Evolutionary conservation across 2,797 vertebrate genomes (phyloP), one percentile per base, ranked within the genome.

Genomic region (Cygnus olor): DNA sequence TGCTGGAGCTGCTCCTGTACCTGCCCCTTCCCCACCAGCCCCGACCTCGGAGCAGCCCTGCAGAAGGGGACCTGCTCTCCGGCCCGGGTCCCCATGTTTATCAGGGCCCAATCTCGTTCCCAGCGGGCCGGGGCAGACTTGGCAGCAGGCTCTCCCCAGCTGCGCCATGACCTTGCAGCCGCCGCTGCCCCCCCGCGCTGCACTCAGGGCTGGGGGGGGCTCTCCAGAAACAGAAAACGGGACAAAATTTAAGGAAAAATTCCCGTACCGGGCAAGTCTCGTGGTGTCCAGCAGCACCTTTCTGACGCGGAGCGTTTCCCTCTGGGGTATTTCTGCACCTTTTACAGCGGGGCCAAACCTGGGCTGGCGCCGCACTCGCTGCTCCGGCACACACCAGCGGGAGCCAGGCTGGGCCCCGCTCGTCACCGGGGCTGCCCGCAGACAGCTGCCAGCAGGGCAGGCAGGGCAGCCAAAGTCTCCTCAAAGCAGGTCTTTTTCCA

Each of bases 91-190:
- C 87, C 84, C 49, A 38, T 0, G 5, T 34, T 91, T 94, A 92
- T 88, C 93, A 57, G 85, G 34, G 65, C 54, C 24, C 44, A 9
- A 63, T 69, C 88, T 85, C 70, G 22, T 25, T 49, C 47, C 47
- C 47, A 49, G 47, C 24, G 13, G 47, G 13, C 89, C 80, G 70
- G 77, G 80, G 51, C 60, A 36, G 77, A 64, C 91, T 93, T 94
- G 94, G 96, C 95, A 96, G 89, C 54, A 66, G 89, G 45, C 40
- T 88, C 85, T 79, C 44, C 38, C 91, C 96, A 96, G 96, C 95
- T 95, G 95, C 80, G 2, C 1, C 0, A 56, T 92, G 95, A 93
- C 96, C 96, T 96, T 96, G 95, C 63, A 80, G 94, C 93, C 73
- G 85, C 72, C 1, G 11, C 78, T 12, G 0, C 77, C 89, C 79